Base-by-base conservation (phyloP, 2,888 invertebrate genomes). In the Allolobophora icterica region DNA sequence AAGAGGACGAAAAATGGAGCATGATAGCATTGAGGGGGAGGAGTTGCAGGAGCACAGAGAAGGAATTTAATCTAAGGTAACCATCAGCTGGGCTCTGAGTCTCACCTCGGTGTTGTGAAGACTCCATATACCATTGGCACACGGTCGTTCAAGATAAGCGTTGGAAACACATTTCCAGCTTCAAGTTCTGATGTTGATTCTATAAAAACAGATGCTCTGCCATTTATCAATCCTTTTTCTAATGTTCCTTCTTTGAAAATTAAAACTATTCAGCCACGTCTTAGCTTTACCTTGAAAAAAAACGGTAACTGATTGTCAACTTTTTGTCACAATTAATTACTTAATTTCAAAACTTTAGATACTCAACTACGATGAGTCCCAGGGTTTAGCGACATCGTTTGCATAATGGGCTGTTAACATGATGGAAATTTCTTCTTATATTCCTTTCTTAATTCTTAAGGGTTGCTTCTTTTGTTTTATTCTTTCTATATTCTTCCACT, bases 121-220 rank as follows among this genome's bases (percentile, higher is more conserved):
- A 99, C 97, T 30, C 97, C 98, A 95, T 99, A 99, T 92, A 99
- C 97, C 94, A 99, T 96, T 90, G 94, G 93, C 13, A 93, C 93
- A 83, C 94, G 92, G 91, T 97, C 93, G 21, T 97, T 97, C 84
- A 93, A 93, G 90, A 93, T 92, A 8, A 92, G 91, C 13, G 94
- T 94, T 92, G 98, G 97, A 71, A 97, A 97, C 95, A 97, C 97
- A 93, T 97, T 96, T 21, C 98, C 98, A 94, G 97, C 97, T 90
- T 98, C 97, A 91, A 98, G 96, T 93, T 97, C 97, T 94, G 98
- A 98, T 84, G 98, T 98, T 90, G 98, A 97, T 96, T 99, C 99
- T 99, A 96, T 91, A 89, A 84, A 38, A n/a, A 33, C n/a, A 40
- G 58, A 21, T 45, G 33, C 33, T 38, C 97, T 52, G 24, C 52